Base-by-base conservation (phyloP, 1,140 invertebrate genomes). In the Rhagoletis pomonella region DNA sequence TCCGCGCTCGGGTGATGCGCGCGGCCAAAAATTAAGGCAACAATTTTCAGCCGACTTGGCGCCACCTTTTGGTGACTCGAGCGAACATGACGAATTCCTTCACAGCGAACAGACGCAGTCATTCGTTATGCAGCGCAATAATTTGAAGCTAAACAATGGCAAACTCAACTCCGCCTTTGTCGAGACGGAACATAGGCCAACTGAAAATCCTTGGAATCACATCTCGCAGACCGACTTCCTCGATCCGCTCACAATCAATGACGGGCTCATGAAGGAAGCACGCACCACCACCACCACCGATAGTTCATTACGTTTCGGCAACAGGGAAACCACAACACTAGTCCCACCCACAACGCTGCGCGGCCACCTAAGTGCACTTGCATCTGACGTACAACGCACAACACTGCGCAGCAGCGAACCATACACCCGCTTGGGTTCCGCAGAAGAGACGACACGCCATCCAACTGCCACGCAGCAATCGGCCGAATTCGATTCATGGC, bases 161-260 rank as follows among this genome's bases (percentile, higher is more conserved):
- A 88, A 64, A 29, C 12, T 64, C 4, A 77, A 47, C 60, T 89
- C 89, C 4, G 90, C 90, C 4, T 73, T 17, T 12, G 14, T 39
- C 14, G 67, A 73, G 14, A 42, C 14, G 0, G 67, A 44, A 42
- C 12, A 81, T 6, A 92, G 92, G 44, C 91, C 89, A 93, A 95
- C 95, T 0, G 91, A 91, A 88, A 88, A 90, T 17, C 92, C 91
- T 10, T 92, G 91, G 91, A 86, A 89, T 3, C 85, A 91, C 14
- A 91, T 92, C 17, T 91, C 91, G 3, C 91, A 92, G 55, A 91
- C 91, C 0, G 91, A 92, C 87, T 92, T 92, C 86, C 88, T 96
- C 3, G 96, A 97, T 93, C 96, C 96, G 0, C 94, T 95, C 65
- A 95, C 94, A 39, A 95, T 97, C 39, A 97, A 97, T 90, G 96